Evolutionary conservation across 2,797 vertebrate genomes (phyloP).

Genomic region (Cossypha niveicapilla): DNA sequence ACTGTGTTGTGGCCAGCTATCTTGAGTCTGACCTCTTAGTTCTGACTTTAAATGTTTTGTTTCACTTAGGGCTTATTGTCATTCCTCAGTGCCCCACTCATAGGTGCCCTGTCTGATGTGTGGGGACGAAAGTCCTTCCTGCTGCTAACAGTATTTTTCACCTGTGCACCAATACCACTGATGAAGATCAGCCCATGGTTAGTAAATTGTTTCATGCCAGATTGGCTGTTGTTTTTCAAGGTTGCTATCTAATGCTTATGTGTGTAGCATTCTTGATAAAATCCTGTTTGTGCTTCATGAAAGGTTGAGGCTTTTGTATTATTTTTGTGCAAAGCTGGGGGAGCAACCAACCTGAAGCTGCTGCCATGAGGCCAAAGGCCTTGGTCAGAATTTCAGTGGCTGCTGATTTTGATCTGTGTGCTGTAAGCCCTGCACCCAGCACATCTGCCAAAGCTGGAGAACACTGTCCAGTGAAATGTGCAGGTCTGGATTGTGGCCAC

Average conservation of each 20-base stretch:
- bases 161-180: slow-evolving; percentile 85
- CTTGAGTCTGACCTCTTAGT: fast-evolving
- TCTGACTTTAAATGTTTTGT: not conserved
- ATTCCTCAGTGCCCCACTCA: slow-evolving; percentile 85
- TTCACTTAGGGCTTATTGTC: slow-evolving; percentile 80
- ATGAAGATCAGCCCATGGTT: slow-evolving; percentile 90
- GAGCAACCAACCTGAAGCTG: not conserved
- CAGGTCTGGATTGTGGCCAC: not conserved
- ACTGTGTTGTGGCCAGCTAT: fast-evolving
- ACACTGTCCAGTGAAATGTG: fast-evolving
- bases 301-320: not conserved
- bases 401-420: not conserved
- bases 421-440: not conserved
- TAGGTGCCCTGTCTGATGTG: slow-evolving; percentile 86
- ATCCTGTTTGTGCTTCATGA: not conserved
- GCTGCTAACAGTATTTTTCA: slow-evolving; percentile 88
- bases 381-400: not conserved
- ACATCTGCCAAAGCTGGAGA: not conserved
- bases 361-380: not conserved
- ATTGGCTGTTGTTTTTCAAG: not conserved
- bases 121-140: slow-evolving; percentile 89
- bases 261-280: not conserved
- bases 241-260: not conserved
- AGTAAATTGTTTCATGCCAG: not conserved
- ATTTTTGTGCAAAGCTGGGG: not conserved